A percentile compares a stretch with the other conserved stretches of the same genome.
Evolutionary conservation across 2,113 vertebrate genomes (phyloP).

Genomic region (Laticauda colubrina): DNA sequence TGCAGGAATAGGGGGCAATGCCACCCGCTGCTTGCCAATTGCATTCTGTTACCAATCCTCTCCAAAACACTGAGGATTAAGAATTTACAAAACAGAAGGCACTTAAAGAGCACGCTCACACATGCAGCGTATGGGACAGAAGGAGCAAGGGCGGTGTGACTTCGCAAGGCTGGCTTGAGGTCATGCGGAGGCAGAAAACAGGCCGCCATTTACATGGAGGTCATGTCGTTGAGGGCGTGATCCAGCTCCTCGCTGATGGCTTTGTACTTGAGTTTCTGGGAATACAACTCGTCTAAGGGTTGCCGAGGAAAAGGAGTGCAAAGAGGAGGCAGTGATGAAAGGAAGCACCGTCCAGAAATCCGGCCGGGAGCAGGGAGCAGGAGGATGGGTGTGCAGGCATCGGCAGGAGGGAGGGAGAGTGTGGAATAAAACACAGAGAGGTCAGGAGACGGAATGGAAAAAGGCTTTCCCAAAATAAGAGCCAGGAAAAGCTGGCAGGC

Average conservation of each 20-base stretch:
- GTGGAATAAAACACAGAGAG: conserved; percentile 59
- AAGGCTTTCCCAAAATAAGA: not conserved
- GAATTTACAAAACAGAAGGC: not conserved
- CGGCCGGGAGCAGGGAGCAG: conserved; percentile 58
- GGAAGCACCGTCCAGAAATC: conserved; percentile 60
- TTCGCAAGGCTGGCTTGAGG: conserved; percentile 26
- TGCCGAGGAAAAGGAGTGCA: conserved; percentile 59
- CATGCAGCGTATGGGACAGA: not conserved
- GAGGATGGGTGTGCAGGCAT: conserved; percentile 51
- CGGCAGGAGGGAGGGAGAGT: conserved; percentile 57
- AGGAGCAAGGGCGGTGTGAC: conserved; percentile 35
- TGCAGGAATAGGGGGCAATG: not conserved
- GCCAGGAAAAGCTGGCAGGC: not conserved
- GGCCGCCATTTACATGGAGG: conserved; percentile 93
- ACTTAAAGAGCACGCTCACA: not conserved
- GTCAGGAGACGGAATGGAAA: conserved; percentile 3
- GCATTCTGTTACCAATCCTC: not conserved
- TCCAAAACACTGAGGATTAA: not conserved
- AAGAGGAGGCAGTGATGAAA: conserved; percentile 45
- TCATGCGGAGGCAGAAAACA: conserved; percentile 47
- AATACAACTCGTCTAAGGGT: conserved; percentile 92
- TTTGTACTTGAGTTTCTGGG: conserved; percentile 99
- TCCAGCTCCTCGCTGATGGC: conserved; percentile 99
- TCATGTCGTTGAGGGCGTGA: conserved; percentile 99
- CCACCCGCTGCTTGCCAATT: not conserved